Evolutionary conservation across 2,113 vertebrate species (phyloP).

Genomic region (Phalacrocorax carbo): DNA sequence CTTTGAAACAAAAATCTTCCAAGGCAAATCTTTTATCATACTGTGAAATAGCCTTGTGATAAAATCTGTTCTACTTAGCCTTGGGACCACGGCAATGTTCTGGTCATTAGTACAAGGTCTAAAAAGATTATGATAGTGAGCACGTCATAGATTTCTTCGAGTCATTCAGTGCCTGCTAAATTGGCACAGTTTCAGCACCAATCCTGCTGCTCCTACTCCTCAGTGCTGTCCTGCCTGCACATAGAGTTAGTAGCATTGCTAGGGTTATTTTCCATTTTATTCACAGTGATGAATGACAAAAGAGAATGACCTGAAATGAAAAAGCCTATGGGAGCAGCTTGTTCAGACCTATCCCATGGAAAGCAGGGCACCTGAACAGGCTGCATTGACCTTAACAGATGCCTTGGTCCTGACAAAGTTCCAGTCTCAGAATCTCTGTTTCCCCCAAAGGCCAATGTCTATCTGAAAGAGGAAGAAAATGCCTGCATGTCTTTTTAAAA

Average conservation of each 20-base stretch:
- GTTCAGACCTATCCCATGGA: neutral
- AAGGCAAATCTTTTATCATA: neutral
- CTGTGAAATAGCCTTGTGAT: neutral
- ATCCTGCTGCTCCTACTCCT: neutral
- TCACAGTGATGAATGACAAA: neutral
- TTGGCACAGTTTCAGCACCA: neutral
- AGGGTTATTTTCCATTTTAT: neutral
- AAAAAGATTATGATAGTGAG: neutral
- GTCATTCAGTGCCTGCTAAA: neutral
- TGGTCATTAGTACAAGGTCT: neutral
- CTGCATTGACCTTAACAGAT: neutral
- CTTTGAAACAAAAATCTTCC: neutral
- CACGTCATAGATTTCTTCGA: neutral
- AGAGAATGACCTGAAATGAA: neutral
- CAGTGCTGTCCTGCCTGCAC: neutral
- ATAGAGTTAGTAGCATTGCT: neutral
- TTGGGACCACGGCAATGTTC: slow-evolving; percentile 1
- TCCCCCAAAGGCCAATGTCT: neutral
- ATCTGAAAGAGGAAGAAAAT: neutral
- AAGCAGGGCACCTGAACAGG: neutral
- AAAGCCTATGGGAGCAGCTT: neutral
- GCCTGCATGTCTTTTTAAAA: neutral
- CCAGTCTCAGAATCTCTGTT: neutral
- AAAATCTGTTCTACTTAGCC: neutral
- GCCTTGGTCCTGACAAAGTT: neutral